Percentiles rank a stretch among this genome's conserved stretches.
Conservation (phyloP, 2,113 vertebrate genomes). For the Tetrao urogallus region DNA sequence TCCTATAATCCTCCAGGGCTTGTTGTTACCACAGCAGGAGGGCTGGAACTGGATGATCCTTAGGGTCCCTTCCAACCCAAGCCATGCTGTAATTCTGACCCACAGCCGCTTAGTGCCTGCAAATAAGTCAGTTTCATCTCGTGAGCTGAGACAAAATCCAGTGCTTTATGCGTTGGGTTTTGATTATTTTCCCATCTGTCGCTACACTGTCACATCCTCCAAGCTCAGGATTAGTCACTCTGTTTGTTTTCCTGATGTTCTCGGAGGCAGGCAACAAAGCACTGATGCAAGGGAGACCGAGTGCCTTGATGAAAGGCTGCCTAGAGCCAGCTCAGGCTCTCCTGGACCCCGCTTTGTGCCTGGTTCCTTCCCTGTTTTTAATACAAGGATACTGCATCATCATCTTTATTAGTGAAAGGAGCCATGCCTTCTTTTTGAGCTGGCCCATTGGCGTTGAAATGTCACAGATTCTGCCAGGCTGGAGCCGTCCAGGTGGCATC, state of each 20-base stretch:
- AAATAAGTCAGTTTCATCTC: background rate
- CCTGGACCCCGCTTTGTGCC: background rate
- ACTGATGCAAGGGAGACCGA: background rate
- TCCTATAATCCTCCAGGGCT: background rate
- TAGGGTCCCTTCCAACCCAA: background rate
- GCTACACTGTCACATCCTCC: background rate
- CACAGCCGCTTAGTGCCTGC: background rate
- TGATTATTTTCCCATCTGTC: constrained; percentile 23
- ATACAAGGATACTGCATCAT: background rate
- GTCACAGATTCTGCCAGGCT: background rate
- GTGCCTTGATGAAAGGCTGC: background rate
- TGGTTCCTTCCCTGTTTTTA: background rate
- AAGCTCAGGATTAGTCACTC: background rate
- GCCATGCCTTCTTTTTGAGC: background rate
- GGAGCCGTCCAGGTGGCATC: background rate
- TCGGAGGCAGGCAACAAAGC: background rate
- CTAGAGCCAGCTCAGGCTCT: background rate
- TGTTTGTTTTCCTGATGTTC: background rate
- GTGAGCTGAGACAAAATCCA: background rate
- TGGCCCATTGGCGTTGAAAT: background rate
- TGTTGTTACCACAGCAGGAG: background rate
- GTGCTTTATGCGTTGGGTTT: accelerated
- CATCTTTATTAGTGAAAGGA: background rate
- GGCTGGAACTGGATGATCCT: background rate
- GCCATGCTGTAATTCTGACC: background rate